Conservation (phyloP, 2,113 vertebrate genomes). For the Burhinus bistriatus region DNA sequence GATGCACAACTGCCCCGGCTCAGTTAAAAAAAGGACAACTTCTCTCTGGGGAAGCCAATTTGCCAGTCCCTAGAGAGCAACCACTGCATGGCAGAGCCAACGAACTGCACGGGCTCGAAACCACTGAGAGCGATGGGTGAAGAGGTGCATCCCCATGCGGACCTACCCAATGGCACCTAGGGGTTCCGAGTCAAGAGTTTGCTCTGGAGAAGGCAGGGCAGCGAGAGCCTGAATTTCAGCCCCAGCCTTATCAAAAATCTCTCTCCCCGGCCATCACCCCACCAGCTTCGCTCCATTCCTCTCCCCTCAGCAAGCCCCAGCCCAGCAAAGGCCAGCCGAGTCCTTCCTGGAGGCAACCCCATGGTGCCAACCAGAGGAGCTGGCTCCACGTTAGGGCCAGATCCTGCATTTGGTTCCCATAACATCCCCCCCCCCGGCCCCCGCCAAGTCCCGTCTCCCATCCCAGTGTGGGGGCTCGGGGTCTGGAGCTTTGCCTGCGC, state of each 20-base stretch:
- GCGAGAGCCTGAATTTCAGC: not conserved
- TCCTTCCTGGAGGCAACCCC: not conserved
- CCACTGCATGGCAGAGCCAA: not conserved
- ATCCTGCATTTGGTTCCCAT: rapidly evolving
- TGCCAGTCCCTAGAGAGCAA: not conserved
- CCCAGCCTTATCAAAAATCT: not conserved
- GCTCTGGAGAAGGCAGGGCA: not conserved
- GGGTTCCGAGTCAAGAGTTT: not conserved
- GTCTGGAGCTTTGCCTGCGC: constrained; percentile 69
- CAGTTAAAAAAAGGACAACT: not conserved
- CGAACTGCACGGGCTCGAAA: not conserved
- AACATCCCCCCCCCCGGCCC: not conserved
- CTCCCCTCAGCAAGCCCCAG: not conserved
- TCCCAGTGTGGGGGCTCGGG: not conserved
- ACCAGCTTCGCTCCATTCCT: rapidly evolving
- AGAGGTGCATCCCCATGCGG: not conserved
- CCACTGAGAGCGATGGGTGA: rapidly evolving
- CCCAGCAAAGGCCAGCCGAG: rapidly evolving
- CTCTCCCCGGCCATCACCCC: rapidly evolving
- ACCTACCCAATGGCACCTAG: not conserved
- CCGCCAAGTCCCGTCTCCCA: not conserved
- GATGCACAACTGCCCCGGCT: not conserved
- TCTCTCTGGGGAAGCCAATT: not conserved
- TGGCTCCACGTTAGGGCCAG: rapidly evolving
- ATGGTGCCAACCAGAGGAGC: not conserved